Evolutionary conservation across 2,888 invertebrate genomes (phyloP), one percentile per base, ranked within the genome.

Genomic region (Harmothoe impar): DNA sequence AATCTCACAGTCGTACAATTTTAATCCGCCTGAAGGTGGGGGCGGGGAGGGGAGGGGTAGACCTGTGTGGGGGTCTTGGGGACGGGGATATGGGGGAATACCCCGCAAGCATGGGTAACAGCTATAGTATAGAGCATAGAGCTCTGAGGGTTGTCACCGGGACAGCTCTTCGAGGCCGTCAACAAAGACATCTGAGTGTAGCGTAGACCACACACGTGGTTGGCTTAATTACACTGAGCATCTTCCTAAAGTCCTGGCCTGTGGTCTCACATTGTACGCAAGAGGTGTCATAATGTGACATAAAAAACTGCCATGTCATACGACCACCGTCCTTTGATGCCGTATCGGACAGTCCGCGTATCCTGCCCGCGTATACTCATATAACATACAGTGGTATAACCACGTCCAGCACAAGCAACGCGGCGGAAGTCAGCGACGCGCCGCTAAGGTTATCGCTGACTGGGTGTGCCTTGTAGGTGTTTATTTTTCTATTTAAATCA

Each of bases 1-100:
- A 25, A 72, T 72, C 72, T 72, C 72, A 72, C 72, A 29, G 72
- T 72, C 31, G 31, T 29, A 72, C 72, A 29, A 72, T 72, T 72
- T 72, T 29, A 29, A 72, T 72, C 3, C 31, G 68, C 72, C 31
- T 29, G 72, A 72, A 72, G 72, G 25, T n/a, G 62, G n/a, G 62
- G 62, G 62, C 20, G 20, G 62, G 10, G 43, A 43, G 43, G 62
- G 62, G 62, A n/a, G 23, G 10, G 43, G 43, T n/a, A 15, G 62
- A 20, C 10, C 54, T 52, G 54, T 10, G 62, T n/a, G 62, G 62
- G 43, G 43, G 43, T 43, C n/a, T n/a, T n/a, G n/a, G n/a, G n/a
- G n/a, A n/a, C n/a, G n/a, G n/a, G n/a, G n/a, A n/a, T n/a, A n/a
- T n/a, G n/a, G n/a, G n/a, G n/a, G n/a, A n/a, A n/a, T n/a, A n/a